Percentiles rank a stretch among this genome's conserved stretches.
These are phyloP conservation scores for Microchirus variegatus DNA, from an alignment of 2,797 vertebrate genomes.

Conservation along the genomic window DNA sequence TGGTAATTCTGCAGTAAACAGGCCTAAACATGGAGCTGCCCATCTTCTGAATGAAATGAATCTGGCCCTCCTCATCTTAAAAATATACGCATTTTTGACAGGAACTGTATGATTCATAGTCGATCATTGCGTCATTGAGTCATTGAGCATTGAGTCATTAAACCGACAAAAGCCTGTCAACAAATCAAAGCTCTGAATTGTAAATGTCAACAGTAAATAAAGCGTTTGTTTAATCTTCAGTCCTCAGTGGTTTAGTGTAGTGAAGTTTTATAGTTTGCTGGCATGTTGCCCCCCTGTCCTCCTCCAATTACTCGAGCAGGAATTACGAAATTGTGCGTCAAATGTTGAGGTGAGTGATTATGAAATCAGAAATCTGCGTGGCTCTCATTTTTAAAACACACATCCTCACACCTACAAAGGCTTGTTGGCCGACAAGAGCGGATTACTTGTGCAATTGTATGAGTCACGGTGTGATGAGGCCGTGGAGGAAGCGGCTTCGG, in stretches of 20 bases:
- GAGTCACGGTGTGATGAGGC: conserved; percentile 42
- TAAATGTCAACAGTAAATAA: conserved; percentile 2
- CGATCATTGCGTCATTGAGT: neutral
- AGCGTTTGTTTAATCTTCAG: neutral
- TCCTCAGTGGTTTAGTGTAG: neutral
- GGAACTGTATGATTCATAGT: neutral
- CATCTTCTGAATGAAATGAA: neutral
- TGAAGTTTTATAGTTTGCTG: conserved; percentile 15
- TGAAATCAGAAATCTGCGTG: neutral
- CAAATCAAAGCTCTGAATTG: conserved; percentile 17
- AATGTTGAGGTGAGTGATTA: neutral
- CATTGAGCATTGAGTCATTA: neutral
- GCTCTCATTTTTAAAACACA: neutral
- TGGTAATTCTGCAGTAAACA: neutral
- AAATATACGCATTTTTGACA: neutral
- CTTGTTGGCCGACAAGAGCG: conserved; percentile 2
- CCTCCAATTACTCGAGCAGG: neutral
- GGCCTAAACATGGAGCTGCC: neutral
- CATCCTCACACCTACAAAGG: neutral
- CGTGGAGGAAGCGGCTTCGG: conserved; percentile 10
- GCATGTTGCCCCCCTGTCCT: conserved; percentile 5
- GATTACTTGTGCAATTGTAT: conserved; percentile 49
- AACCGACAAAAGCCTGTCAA: neutral
- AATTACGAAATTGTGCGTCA: conserved; percentile 30
- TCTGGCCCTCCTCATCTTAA: too few species aligned